A percentile compares a stretch with the other conserved stretches of the same genome.
phyloP scores from a whole-genome alignment of 53 echinoderm and acorn worm species.

The Echinometra lucunter region DNA sequence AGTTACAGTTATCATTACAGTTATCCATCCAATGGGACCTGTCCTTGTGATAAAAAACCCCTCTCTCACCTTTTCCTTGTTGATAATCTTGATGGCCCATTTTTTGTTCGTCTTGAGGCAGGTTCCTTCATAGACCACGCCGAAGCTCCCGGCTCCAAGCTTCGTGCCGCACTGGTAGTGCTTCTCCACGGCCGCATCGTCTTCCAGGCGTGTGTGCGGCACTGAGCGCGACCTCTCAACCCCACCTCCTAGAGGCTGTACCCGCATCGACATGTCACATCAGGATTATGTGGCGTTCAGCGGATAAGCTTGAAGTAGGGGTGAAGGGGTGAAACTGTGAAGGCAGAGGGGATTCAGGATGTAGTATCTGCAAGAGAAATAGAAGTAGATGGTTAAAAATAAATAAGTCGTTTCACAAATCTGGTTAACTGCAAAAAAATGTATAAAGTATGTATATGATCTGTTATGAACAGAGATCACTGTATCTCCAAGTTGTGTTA shows the following conservation, averaged over 20 bases:
- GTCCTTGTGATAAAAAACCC: neutral
- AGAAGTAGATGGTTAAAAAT: neutral
- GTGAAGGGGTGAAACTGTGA: no score
- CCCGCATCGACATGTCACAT: slow-evolving; percentile 60
- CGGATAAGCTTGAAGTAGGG: neutral
- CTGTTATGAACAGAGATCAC: no score
- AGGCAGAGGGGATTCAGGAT: neutral
- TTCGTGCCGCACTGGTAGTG: slow-evolving; percentile 85
- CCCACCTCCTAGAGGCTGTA: slow-evolving; percentile 64
- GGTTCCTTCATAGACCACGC: slow-evolving; percentile 88
- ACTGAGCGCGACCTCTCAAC: slow-evolving; percentile 75
- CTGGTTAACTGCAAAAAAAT: no score
- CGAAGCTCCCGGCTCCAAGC: slow-evolving; percentile 95
- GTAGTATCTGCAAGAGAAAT: neutral
- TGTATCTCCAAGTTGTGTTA: no score
- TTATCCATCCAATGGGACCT: no score
- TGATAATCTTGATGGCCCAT: slow-evolving; percentile 97
- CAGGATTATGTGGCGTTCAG: neutral
- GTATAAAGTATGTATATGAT: no score
- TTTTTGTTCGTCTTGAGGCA: slow-evolving; percentile 83
- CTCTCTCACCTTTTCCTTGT: slow-evolving; percentile 92
- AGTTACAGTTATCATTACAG: no score
- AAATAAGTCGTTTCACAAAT: neutral
- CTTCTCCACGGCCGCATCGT: slow-evolving; percentile 91
- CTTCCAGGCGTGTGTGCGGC: slow-evolving; percentile 92